Base-by-base conservation (phyloP, 2,888 invertebrate species). In the Onchidella celtica region DNA sequence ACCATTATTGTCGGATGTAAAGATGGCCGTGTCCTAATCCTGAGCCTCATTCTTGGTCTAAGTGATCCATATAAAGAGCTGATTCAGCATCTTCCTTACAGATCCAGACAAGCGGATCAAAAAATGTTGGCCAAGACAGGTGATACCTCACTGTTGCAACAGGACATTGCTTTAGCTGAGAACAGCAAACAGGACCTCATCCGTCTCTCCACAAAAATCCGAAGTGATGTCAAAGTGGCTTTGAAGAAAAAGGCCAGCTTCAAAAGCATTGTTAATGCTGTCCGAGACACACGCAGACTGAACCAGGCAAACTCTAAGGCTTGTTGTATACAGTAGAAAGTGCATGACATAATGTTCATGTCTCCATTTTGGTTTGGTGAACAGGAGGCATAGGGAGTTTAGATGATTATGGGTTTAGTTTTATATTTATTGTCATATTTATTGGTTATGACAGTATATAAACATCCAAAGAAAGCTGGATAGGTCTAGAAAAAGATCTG, bases 1-100 rank as follows among this genome's bases (percentile, higher is more conserved):
- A 91, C 91, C 0, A 81, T 92, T 29, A 86, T 87, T n/a, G 88
- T 91, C 0, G 91, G 91, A 3, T 90, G 90, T 61, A 79, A 87
- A 3, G 91, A 92, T 72, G 91, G 91, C 0, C 84, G 91, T 1
- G 86, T 91, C 17, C 86, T 91, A 85, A 86, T 91, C 4, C 84
- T 91, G 3, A 86, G 87, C 59, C 81, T 91, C 11, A 86, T 90
- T 47, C 82, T 91, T 3, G 90, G 88, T 24, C 81, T 87, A 6
- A 83, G 87, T 32, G 91, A 91, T 65, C 91, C 90, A 0, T 83
- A 89, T 47, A 79, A 72, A 24, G 91, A 91, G 73, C 68, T 88
- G 24, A 87, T 91, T 65, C 80, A 83, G 36, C 84, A 87, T 32
- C 79, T 91, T 11, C 89, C 89, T 6, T 89, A 88, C 74, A 65